phyloP scores from a whole-genome alignment of 2,888 invertebrate genomes.

The Scaptomyza polygonia region DNA sequence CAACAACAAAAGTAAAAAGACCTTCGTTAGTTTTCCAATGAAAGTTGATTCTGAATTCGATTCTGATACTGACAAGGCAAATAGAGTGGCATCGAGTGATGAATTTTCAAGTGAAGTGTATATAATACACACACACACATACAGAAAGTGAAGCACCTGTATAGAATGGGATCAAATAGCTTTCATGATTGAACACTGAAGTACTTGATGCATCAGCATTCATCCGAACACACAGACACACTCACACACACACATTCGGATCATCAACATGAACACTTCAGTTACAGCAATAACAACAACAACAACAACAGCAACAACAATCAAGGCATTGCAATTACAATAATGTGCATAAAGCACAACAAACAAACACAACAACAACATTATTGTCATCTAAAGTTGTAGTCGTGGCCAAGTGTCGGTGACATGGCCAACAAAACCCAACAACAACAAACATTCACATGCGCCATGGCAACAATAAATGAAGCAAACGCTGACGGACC shows the following conservation, averaged over 20 bases:
- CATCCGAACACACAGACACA: conserved; percentile 31
- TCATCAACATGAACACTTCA: conserved; percentile 56
- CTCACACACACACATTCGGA: conserved; percentile 25
- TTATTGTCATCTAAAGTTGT: conserved; percentile 39
- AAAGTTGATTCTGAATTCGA: conserved; percentile 12
- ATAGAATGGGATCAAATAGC: conserved; percentile 25
- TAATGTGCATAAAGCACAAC: conserved; percentile 39
- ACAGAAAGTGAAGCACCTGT: conserved; percentile 13
- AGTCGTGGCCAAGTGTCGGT: conserved; percentile 51
- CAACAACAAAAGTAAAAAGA: background rate
- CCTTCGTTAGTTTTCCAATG: background rate
- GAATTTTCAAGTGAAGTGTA: conserved; percentile 11
- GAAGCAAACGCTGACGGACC: conserved; percentile 50
- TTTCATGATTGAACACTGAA: conserved; percentile 50
- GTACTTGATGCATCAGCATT: conserved; percentile 63
- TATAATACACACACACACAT: conserved; percentile 4
- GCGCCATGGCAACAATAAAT: conserved; percentile 55
- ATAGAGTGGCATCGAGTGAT: conserved; percentile 18
- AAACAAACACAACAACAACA: conserved; percentile 25
- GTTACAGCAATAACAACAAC: conserved; percentile 9
- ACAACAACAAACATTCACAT: conserved; percentile 36
- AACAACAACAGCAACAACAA: conserved; percentile 10
- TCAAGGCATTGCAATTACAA: conserved; percentile 59
- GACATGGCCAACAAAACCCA: conserved; percentile 34
- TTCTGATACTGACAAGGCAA: conserved; percentile 16